phyloP scores from a whole-genome alignment of 2,888 invertebrate species.

The Plebejus anna region DNA sequence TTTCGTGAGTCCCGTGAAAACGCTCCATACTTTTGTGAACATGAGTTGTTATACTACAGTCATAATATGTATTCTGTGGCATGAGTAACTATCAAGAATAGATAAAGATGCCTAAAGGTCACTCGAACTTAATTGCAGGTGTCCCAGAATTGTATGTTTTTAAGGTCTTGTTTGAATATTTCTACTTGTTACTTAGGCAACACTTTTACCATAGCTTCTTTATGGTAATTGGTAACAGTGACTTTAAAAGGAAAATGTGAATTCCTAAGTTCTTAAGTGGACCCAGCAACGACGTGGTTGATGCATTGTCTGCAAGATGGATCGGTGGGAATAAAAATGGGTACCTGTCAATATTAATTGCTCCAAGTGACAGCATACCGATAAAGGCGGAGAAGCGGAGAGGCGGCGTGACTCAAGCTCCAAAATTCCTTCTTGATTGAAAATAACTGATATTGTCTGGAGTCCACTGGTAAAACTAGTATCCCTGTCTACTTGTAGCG shows the following conservation, averaged over 20 bases:
- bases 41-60: no score
- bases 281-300: neutral
- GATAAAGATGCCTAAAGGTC: no score
- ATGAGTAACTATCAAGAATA: no score
- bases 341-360: conserved; percentile 10
- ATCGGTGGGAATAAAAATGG: conserved; percentile 6
- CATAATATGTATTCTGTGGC: no score
- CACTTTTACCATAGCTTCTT: neutral
- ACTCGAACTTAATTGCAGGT: no score
- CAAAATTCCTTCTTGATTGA: neutral
- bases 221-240: neutral
- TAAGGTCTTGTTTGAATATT: no score
- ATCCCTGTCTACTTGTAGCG: neutral
- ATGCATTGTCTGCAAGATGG: conserved; percentile 3
- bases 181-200: neutral
- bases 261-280: neutral
- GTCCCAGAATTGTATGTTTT: no score
- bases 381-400: neutral
- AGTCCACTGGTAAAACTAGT: neutral
- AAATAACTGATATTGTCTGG: neutral
- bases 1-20: no score
- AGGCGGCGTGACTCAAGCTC: neutral
- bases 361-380: neutral
- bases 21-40: no score
- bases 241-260: neutral